phyloP scores from a whole-genome alignment of 2,888 invertebrate species.

The Andrena trimmerana region DNA sequence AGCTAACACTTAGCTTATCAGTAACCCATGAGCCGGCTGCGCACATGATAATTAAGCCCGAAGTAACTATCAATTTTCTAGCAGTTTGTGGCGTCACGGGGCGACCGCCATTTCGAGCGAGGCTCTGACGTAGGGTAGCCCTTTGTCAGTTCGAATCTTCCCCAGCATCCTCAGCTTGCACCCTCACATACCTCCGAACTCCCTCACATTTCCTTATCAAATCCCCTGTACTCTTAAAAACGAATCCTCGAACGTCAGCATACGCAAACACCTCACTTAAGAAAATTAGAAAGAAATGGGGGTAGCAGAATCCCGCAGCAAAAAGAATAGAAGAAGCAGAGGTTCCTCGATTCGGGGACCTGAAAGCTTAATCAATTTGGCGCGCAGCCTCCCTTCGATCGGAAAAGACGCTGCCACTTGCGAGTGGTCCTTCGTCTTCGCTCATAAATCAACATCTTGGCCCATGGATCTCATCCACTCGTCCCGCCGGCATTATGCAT shows the following conservation, averaged over 20 bases:
- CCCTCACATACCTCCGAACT: not conserved
- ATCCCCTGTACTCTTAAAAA: not conserved
- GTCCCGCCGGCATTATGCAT: slow-evolving; percentile 55
- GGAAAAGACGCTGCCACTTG: not conserved
- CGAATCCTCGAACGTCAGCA: not conserved
- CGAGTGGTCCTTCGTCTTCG: too few species aligned
- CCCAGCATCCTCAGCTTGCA: slow-evolving; percentile 15
- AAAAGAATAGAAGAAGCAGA: too few species aligned
- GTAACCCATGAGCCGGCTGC: not conserved
- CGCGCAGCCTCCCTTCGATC: not conserved
- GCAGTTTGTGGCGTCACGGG: slow-evolving; percentile 77
- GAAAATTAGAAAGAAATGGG: not conserved
- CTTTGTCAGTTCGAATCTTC: slow-evolving; percentile 71
- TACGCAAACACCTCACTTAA: too few species aligned
- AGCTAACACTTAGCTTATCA: not conserved
- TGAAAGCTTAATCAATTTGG: slow-evolving; percentile 18
- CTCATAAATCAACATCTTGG: slow-evolving; percentile 50
- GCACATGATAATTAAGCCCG: slow-evolving; percentile 74
- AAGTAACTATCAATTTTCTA: slow-evolving; percentile 80
- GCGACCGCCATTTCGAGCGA: slow-evolving; percentile 75
- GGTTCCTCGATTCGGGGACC: not conserved
- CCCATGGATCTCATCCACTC: slow-evolving; percentile 11
- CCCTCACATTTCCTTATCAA: not conserved
- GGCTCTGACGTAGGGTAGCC: slow-evolving; percentile 64
- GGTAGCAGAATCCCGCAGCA: too few species aligned